Percentiles rank a stretch among this genome's conserved stretches.
phyloP scores from a whole-genome alignment of 1,140 invertebrate species.

The Holcopasites calliopsidis region DNA sequence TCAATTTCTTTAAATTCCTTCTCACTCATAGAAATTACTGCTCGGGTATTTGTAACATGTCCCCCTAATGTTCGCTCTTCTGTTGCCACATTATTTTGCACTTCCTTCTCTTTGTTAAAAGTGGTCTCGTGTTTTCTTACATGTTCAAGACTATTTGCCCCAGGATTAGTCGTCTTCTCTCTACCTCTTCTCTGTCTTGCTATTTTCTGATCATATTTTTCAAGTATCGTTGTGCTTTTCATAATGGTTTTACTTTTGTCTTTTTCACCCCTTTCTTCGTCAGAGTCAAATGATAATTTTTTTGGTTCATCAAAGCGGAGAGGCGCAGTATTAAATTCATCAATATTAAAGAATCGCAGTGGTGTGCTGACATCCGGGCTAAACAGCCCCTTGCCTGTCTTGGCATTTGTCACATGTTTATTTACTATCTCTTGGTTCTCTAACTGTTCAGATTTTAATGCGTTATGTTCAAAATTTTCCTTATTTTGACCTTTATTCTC shows the following conservation, averaged over 20 bases:
- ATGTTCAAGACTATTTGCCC: neutral
- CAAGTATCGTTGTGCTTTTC: neutral
- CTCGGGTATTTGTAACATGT: too few relatives aligned
- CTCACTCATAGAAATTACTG: too few relatives aligned
- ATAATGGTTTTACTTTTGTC: neutral
- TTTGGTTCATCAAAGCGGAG: neutral
- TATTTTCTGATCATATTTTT: neutral
- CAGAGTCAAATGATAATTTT: neutral
- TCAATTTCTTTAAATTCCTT: neutral
- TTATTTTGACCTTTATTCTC: neutral
- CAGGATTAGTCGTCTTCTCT: neutral
- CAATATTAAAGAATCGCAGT: neutral
- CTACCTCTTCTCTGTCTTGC: neutral
- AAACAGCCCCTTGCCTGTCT: neutral
- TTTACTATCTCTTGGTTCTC: neutral
- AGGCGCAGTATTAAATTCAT: neutral
- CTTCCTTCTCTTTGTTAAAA: neutral
- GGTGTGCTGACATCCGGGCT: neutral
- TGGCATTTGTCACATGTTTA: neutral
- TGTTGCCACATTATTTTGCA: neutral
- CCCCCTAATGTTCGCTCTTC: neutral
- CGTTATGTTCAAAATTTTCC: slow-evolving; percentile 15
- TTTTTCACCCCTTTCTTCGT: slow-evolving; percentile 16
- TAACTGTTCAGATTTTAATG: too few relatives aligned
- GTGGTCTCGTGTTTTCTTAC: neutral